Base-by-base conservation (phyloP, 2,113 vertebrate genomes). In the Macroglossus sobrinus region DNA sequence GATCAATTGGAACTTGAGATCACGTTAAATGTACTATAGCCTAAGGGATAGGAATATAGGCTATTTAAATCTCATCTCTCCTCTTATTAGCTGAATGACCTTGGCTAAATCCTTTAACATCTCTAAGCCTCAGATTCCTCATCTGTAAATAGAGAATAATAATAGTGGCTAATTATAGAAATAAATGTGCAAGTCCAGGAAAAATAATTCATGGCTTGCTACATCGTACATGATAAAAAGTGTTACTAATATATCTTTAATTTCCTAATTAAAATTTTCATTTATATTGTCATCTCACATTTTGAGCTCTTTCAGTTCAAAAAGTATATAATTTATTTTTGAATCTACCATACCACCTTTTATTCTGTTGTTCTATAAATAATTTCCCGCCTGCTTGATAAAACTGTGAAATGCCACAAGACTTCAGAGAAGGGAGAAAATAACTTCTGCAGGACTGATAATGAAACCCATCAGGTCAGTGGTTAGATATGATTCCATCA, bases 321-420 rank as follows among this genome's bases (percentile, higher is more conserved):
- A 18, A 22, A 94, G 15, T 55, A 47, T 55, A 82, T 92, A 33
- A 84, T 88, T 50, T 47, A 55, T 95, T 96, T 90, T 88, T 64
- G 55, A 74, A 90, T 95, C 35, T 74, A 50, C 57, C 24, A 14
- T 84, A 50, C 69, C 30, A 93, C 69, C 35, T 84, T 90, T 21
- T 33, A 92, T 69, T 87, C 50, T 57, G 33, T 76, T 89, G 68
- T 80, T 30, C 47, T 74, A n/a, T 72, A 93, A 84, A 61, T 94
- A 95, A 93, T 79, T 79, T 92, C 28, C 38, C 40, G 14, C 57
- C 33, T 94, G 22, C 47, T 72, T 91, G 55, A 79, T 71, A 69
- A 13, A 87, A 50, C 28, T 75, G 16, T 43, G 45, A 80, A 90
- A 89, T 43, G n/a, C 43, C 19, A 76, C 30, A 69, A 71, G 38